Conservation (phyloP, 1,140 invertebrate species). For the Bombus huntii region DNA sequence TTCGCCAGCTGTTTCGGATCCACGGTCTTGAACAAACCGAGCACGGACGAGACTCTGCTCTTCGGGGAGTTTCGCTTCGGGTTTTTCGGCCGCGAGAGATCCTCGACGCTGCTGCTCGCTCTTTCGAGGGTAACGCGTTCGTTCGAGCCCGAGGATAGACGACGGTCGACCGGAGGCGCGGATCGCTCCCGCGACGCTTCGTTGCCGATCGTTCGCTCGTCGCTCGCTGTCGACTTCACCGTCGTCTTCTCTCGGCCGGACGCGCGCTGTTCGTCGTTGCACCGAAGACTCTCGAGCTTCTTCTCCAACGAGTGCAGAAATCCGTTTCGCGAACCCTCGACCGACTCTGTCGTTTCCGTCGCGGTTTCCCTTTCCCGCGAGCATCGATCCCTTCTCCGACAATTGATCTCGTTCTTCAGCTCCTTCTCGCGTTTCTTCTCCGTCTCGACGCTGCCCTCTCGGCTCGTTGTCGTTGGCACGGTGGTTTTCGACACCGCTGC, state of each 20-base stretch:
- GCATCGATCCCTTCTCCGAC: constrained; percentile 60
- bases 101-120: constrained; percentile 87
- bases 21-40: constrained; percentile 88
- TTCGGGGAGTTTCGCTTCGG: constrained; percentile 74
- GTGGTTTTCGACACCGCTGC: rapidly evolving
- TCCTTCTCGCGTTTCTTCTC: constrained; percentile 74
- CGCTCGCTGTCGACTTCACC: constrained; percentile 72
- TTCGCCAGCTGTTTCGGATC: constrained; percentile 75
- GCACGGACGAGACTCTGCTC: constrained; percentile 86
- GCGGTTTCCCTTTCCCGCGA: constrained; percentile 15
- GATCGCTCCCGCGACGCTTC: constrained; percentile 84
- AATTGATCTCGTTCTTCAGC: constrained; percentile 77
- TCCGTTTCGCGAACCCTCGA: constrained; percentile 63
- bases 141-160: constrained; percentile 75
- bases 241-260: not conserved
- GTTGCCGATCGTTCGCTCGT: constrained; percentile 46
- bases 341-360: constrained; percentile 40
- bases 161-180: constrained; percentile 83
- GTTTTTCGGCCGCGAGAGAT: constrained; percentile 82
- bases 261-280: constrained; percentile 64
- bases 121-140: constrained; percentile 81
- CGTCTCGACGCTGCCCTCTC: constrained; percentile 43
- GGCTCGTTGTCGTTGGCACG: constrained; percentile 13
- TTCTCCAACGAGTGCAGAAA: constrained; percentile 81
- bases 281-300: constrained; percentile 80